Evolutionary conservation across 1,140 invertebrate species (phyloP), one percentile per base, ranked within the genome.

Genomic region (Drosophila willistoni): DNA sequence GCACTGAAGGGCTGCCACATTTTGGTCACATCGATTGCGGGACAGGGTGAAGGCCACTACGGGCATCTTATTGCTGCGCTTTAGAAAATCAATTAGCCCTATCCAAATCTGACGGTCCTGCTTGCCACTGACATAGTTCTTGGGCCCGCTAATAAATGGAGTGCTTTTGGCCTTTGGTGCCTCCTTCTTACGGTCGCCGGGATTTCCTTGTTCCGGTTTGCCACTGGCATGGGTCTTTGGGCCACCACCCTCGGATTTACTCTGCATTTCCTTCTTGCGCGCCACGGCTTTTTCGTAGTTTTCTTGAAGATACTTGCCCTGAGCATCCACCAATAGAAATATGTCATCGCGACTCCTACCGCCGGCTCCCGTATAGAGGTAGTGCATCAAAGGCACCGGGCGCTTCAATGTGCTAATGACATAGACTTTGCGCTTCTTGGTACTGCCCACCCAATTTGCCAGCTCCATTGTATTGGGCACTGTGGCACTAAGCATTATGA

Each of bases 401-500:
- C 99, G 93, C 90, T 99, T 98, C 0, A 94, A 92, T 0, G 99
- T 99, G 69, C 96, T 98, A 36, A 99, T 98, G 0, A 99, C 98
- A 91, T 97, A 98, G 67, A 99, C 98, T 90, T 98, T 98, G 68
- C 96, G 94, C 84, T 97, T 95, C 91, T 99, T 98, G 0, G 97
- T 99, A 65, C 95, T 94, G 1, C 99, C 99, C 51, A 99, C 96
- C 99, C 99, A 99, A 90, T 98, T 96, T 1, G 98, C 98, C 93
- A 99, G 98, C 92, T 99, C 96, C 70, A 98, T 93, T 3, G 98
- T 97, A 93, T 99, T 99, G 1, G 99, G 98, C 29, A 99, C 98
- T 1, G 99, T 99, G 1, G 99, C 99, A 91, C 97, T 99, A 10
- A 99, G 93, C 95, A 99, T 96, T 2, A 99, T 98, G 67, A 99